Evolutionary conservation across 2,888 invertebrate species (phyloP), one percentile per base, ranked within the genome.

Genomic region (Palloptera scutellata): DNA sequence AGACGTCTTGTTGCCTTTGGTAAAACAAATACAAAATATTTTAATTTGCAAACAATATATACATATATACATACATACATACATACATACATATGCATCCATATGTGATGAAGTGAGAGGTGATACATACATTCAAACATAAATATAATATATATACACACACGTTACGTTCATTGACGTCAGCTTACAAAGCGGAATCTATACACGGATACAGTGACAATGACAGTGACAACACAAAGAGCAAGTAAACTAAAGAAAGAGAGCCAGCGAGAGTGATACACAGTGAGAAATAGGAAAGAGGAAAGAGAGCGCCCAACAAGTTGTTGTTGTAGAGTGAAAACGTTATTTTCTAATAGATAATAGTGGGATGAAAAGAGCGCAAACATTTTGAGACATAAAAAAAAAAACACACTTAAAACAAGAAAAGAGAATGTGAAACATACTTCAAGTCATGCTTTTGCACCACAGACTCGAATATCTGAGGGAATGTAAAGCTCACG

Each of bases 41-140:
- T 30, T 30, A 30, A 30, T 30, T 30, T 30, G 30, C 30, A 30
- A 30, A 30, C 15, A n/a, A n/a, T n/a, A n/a, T n/a, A 45, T 60
- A 60, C 48, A 40, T 55, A 30, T 52, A 9, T 52, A 41, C 9
- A 9, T n/a, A 43, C 15, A 54, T 53, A 41, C 42, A 42, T 30
- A 43, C n/a, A 43, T 52, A 8, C 13, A 3, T 45, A 40, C 41
- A 42, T 51, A 45, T 58, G 51, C 10, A 51, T 40, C 4, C 15
- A 17, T 58, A 59, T 59, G 41, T 58, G 59, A 48, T 59, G 64
- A 64, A 42, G 57, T 57, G 48, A 64, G 48, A 55, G 30, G n/a
- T 11, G 19, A n/a, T 30, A 40, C 40, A 55, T 42, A 42, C 15
- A 30, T 43, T 45, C 52, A 13, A 43, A 12, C 8, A 12, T 11